Base-by-base conservation (phyloP, 2,888 invertebrate species). In the Pachymerium ferrugineum region DNA sequence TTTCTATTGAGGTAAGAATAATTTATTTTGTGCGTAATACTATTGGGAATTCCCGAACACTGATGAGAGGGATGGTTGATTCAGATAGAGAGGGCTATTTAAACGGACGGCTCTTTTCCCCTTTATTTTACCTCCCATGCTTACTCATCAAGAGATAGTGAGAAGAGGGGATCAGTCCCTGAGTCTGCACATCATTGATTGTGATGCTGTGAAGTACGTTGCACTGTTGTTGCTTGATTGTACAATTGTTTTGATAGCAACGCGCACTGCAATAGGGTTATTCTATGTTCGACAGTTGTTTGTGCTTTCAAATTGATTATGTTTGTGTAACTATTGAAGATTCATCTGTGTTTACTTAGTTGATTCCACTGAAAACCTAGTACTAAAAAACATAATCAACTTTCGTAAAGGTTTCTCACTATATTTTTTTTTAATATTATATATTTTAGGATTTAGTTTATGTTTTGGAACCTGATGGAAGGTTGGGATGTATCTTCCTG, bases 321-420 rank as follows among this genome's bases (percentile, higher is more conserved):
- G 28, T 54, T 54, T 54, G 54, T 54, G 25, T 62, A 28, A 28
- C 62, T 62, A 28, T 62, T 28, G 28, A 62, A 62, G 28, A 22
- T n/a, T 62, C 62, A 62, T 62, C 62, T 62, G 62, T 62, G 62
- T 62, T 62, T 62, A 62, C 62, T 62, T 62, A 62, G 62, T 62
- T 28, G 25, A n/a, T 38, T 16, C 62, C 28, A 62, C 14, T 28
- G 62, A 28, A 62, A 62, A 28, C 25, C 22, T 6, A 2, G 54
- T 28, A 38, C 12, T 4, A n/a, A n/a, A 62, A 62, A 62, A 62
- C 62, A 62, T 62, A 14, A 62, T 28, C 62, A 62, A 62, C 28
- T 8, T 62, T 10, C 62, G 28, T 47, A 47, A 47, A 47, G 19
- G 1, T 62, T 62, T 25, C 4, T 62, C 28, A 28, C 28, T 54